phyloP scores from a whole-genome alignment of 2,888 invertebrate genomes.

The Notodonta dromedarius region DNA sequence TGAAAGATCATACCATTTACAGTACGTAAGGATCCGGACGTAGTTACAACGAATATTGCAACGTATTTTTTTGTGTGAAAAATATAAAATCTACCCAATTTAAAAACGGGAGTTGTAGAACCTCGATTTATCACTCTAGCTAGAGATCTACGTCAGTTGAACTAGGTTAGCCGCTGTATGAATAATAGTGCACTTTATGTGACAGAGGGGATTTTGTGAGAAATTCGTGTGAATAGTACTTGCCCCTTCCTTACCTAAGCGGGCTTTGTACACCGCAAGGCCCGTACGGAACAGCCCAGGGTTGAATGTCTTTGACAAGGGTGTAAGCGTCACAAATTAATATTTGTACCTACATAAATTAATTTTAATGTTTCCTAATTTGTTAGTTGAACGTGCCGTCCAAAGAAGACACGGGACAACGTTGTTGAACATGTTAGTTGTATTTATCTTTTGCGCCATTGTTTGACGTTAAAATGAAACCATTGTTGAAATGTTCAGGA shows the following conservation, averaged over 20 bases:
- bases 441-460: not conserved
- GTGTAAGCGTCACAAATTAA: slow-evolving; percentile 57
- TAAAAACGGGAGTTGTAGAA: slow-evolving; percentile 35
- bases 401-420: slow-evolving; percentile 22
- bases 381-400: slow-evolving; percentile 29
- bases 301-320: slow-evolving; percentile 55
- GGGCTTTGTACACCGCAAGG: slow-evolving; percentile 65
- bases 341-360: slow-evolving; percentile 52
- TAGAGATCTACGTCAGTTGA: slow-evolving; percentile 60
- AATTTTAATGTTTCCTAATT: slow-evolving; percentile 43
- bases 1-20: too few relatives aligned
- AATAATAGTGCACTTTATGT: slow-evolving; percentile 75
- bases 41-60: not conserved
- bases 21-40: too few relatives aligned
- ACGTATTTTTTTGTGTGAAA: not conserved
- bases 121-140: slow-evolving; percentile 64
- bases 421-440: not conserved
- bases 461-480: not conserved
- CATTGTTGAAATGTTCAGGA: too few relatives aligned
- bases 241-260: slow-evolving; percentile 36
- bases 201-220: slow-evolving; percentile 66
- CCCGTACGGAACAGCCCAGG: slow-evolving; percentile 46
- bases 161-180: slow-evolving; percentile 59
- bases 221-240: slow-evolving; percentile 66
- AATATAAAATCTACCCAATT: slow-evolving; percentile 24